Base-by-base conservation (phyloP, 2,888 invertebrate species). In the Bombylius major region DNA sequence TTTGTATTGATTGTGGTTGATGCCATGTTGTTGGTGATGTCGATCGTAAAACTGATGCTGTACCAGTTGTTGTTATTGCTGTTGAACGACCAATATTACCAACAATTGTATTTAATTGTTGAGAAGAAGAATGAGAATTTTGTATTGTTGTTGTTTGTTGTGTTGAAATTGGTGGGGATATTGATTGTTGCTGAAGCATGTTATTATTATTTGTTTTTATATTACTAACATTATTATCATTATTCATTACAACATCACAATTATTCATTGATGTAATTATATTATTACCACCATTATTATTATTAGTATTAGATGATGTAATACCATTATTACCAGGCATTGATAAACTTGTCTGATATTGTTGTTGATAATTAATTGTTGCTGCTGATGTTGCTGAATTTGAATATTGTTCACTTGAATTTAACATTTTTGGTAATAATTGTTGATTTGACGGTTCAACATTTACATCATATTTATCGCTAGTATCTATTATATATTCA, bases 21-120 rank as follows among this genome's bases (percentile, higher is more conserved):
- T 52, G 45, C 51, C 51, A 52, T 45, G 13, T 33, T 34, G 51
- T 45, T 52, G 51, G 46, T 4, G 46, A 52, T 52, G 46, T 11
- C 8, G 11, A 11, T 11, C 39, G 39, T 42, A 11, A 23, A 11
- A 4, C 39, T 42, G 39, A 5, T 42, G 39, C 11, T 42, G 12
- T 4, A 42, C 12, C 12, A 42, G 8, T 42, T 42, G 8, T 8
- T 42, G 39, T 42, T 36, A 8, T 7, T 36, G 34, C 34, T 36
- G 34, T 8, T 36, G 34, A 36, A 23, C 23, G 23, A 23, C 23
- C 23, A 23, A 23, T 23, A 23, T 23, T 23, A 23, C 23, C 23
- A 23, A 23, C 23, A 23, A 23, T 23, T 23, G 23, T 23, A 23
- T 23, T 23, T 23, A 23, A 23, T 23, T 23, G 23, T 23, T 23